phyloP scores from a whole-genome alignment of 2,797 vertebrate species.

The Macrochelys suwanniensis region DNA sequence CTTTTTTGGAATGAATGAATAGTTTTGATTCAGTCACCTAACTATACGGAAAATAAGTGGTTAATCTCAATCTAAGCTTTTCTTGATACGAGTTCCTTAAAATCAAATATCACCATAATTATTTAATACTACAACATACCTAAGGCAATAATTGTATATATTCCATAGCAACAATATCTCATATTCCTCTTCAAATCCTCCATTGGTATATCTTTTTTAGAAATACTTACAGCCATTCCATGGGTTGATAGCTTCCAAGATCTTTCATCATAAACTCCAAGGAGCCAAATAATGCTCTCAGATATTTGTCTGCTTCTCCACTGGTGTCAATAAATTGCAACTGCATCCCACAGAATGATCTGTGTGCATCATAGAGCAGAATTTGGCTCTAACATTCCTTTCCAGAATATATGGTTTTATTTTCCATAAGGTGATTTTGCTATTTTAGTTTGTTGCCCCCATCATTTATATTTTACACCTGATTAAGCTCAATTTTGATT shows the following conservation, averaged over 20 bases:
- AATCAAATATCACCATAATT: background rate
- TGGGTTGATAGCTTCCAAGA: background rate
- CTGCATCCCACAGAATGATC: background rate
- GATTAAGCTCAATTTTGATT: background rate
- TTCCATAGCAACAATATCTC: background rate
- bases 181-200: background rate
- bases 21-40: background rate
- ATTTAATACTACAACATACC: background rate
- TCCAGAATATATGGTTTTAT: background rate
- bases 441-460: background rate
- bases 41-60: background rate
- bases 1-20: background rate
- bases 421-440: background rate
- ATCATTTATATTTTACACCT: background rate
- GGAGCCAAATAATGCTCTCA: background rate
- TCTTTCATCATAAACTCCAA: background rate
- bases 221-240: background rate
- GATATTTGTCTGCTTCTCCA: background rate
- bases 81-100: background rate
- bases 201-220: background rate
- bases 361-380: background rate
- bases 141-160: background rate
- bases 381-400: background rate
- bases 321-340: background rate
- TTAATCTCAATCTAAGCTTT: background rate